A percentile compares a stretch with the other conserved stretches of the same genome.
These are phyloP conservation scores for Cosmorhoe ocellata DNA, from an alignment of 2,888 invertebrate genomes.

Conservation along the genomic window DNA sequence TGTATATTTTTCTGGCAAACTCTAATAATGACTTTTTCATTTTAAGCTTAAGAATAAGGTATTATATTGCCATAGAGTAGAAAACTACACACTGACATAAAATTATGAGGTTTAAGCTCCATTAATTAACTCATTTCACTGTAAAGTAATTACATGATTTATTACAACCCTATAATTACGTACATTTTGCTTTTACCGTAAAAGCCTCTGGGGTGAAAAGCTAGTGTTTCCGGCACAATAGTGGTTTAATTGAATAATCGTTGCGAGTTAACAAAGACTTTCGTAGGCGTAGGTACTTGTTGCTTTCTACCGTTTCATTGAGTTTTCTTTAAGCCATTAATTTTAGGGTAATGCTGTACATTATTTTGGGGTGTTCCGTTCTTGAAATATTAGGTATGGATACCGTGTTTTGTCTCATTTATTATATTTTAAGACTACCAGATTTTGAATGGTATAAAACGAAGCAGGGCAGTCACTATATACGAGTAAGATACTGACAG, in stretches of 20 bases:
- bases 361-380: no score
- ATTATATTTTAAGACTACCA: no score
- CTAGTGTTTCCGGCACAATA: slow-evolving; percentile 24
- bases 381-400: no score
- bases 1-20: no score
- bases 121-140: not conserved
- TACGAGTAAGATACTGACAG: no score
- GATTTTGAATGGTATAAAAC: no score
- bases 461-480: no score
- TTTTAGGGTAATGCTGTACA: not conserved
- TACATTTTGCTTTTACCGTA: slow-evolving; percentile 14
- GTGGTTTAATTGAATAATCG: slow-evolving; percentile 38
- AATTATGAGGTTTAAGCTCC: slow-evolving; percentile 3
- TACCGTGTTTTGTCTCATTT: no score
- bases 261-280: slow-evolving; percentile 41
- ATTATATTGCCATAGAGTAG: no score
- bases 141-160: slow-evolving; percentile 2
- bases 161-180: slow-evolving; percentile 7
- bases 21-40: no score
- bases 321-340: not conserved
- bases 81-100: not conserved
- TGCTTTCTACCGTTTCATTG: slow-evolving; percentile 44
- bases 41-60: no score
- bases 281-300: slow-evolving; percentile 58
- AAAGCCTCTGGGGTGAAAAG: slow-evolving; percentile 13